A percentile compares a stretch with the other conserved stretches of the same genome.
These are phyloP conservation scores for Glandiceps talaboti DNA, from an alignment of 53 echinoderm and acorn worm genomes.

Conservation along the genomic window DNA sequence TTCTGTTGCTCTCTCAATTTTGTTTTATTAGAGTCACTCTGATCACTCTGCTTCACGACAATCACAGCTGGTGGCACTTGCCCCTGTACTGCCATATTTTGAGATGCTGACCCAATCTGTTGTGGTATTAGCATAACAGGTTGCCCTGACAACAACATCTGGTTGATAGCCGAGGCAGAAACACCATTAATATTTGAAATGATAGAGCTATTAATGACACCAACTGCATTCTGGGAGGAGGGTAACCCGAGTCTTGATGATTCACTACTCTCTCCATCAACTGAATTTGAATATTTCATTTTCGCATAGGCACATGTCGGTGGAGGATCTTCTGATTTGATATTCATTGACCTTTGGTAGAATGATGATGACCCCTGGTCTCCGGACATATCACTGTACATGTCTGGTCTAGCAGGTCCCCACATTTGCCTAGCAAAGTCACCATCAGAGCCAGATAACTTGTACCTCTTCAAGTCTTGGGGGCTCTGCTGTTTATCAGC, in stretches of 20 bases:
- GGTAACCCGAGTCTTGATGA: not conserved
- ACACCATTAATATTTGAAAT: not conserved
- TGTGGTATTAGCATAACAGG: constrained; percentile 90
- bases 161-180: constrained; percentile 54
- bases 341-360: not conserved
- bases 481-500: constrained; percentile 70
- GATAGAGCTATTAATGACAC: not conserved
- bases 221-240: not conserved
- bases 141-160: constrained; percentile 91
- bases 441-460: too few species aligned
- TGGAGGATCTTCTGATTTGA: not conserved
- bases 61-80: not conserved
- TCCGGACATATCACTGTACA: not conserved
- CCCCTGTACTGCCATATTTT: not conserved
- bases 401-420: not conserved
- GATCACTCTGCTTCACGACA: not conserved
- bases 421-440: not conserved
- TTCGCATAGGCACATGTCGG: not conserved
- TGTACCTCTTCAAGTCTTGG: not conserved
- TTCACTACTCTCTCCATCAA: not conserved
- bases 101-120: not conserved
- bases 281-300: not conserved
- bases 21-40: not conserved
- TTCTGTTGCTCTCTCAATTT: not conserved
- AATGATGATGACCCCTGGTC: not conserved